phyloP scores from a whole-genome alignment of 2,113 vertebrate species.

The Barnardius zonarius region DNA sequence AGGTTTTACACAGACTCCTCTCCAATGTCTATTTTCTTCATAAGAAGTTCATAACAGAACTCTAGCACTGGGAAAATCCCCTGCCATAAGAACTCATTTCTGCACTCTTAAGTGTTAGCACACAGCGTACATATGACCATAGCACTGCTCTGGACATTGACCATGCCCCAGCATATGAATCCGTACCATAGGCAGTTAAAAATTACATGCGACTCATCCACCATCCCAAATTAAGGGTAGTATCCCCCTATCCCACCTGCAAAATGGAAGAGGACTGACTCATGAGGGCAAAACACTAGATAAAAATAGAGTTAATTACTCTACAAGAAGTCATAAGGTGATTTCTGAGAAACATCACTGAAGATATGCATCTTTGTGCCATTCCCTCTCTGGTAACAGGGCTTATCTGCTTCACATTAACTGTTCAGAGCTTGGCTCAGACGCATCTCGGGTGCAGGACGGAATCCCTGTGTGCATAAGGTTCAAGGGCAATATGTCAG shows the following conservation, averaged over 20 bases:
- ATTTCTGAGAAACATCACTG: slow-evolving; percentile 12
- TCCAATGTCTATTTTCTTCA: background rate
- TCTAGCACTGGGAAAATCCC: background rate
- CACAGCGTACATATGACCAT: fast-evolving
- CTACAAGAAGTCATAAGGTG: background rate
- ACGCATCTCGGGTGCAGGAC: background rate
- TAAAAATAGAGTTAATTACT: background rate
- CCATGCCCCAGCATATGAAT: background rate
- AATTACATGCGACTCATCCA: background rate
- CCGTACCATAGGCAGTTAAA: background rate
- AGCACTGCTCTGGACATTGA: background rate
- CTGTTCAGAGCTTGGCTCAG: background rate
- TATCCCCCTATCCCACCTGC: background rate
- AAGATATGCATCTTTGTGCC: background rate
- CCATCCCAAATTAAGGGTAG: background rate
- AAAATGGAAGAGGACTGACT: background rate
- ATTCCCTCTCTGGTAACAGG: background rate
- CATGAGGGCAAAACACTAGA: background rate
- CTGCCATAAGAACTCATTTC: background rate
- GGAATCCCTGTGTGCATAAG: background rate
- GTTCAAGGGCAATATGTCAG: slow-evolving; percentile 2
- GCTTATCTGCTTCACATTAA: slow-evolving; percentile 19
- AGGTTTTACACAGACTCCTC: background rate
- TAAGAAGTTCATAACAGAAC: background rate
- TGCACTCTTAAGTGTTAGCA: background rate